Conservation (phyloP, 2,888 invertebrate genomes). For the Phengaris arion region DNA sequence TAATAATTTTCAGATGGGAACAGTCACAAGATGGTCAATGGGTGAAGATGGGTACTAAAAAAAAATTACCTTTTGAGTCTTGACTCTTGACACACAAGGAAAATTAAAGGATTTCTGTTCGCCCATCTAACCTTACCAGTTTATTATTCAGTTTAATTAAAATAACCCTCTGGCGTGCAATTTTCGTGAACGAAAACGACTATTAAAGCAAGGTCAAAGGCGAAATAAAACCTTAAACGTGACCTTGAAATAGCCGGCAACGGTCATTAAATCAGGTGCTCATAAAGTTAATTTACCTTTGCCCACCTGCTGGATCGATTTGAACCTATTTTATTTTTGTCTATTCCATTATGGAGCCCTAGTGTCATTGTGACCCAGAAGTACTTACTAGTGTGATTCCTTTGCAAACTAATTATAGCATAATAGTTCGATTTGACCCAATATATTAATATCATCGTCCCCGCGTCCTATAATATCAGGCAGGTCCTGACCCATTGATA, state of each 20-base stretch:
- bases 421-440: background rate
- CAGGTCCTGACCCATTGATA: conserved; percentile 10
- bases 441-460: background rate
- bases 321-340: background rate
- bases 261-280: background rate
- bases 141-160: background rate
- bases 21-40: no score
- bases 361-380: no score
- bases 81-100: no score
- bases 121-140: background rate
- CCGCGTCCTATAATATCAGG: background rate
- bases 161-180: background rate
- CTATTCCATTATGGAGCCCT: background rate
- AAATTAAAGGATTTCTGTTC: no score
- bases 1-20: no score
- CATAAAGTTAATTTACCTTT: background rate
- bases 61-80: no score
- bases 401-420: background rate
- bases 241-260: background rate
- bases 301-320: background rate
- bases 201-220: background rate
- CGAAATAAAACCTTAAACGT: background rate
- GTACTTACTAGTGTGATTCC: no score
- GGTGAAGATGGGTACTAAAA: no score
- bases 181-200: background rate